Evolutionary conservation across 2,797 vertebrate species (phyloP), one percentile per base, ranked within the genome.

Genomic region (Neomorphus geoffroyi): DNA sequence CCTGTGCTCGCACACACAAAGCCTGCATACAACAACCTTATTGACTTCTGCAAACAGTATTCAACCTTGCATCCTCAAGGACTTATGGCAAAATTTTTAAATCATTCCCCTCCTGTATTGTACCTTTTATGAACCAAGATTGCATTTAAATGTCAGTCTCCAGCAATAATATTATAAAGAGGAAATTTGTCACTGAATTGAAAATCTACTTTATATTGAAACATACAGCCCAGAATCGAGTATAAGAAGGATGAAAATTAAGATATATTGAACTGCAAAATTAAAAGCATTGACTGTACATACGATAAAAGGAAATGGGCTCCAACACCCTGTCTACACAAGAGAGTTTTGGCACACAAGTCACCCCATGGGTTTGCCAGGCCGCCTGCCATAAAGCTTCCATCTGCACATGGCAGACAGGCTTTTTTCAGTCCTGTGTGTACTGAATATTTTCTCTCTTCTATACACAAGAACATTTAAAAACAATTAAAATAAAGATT

Each of bases 61-160:
- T 96, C 96, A 94, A 95, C 94, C 86, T 97, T 92, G 84, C 94
- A 94, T 98, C 96, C 95, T 98, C 96, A 98, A 98, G 96, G 98
- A 98, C 97, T 97, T 71, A 14, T 13, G 41, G 93, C 92, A 97
- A 88, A 93, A 96, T 93, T 97, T 97, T 97, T 89, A 97, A 97
- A 97, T 97, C 91, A 94, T 96, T 95, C 88, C 67, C 80, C 61
- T 94, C 94, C 88, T 96, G 56, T 67, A 77, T 37, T 62, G 72
- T 94, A 97, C 84, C 87, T 60, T 86, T 30, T 54, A 58, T 74
- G 84, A 96, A 97, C 91, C 91, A 90, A 96, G 77, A 65, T 93
- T 87, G 81, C 58, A 91, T 96, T 97, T 96, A 97, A 97, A 97
- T 93, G 93, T 89, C 88, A 85, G 80, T 93, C 94, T 61, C 64